Percentiles rank a stretch among this genome's conserved stretches.
Conservation (phyloP, 2,113 vertebrate genomes). For the Hippocampus mohnikei region DNA sequence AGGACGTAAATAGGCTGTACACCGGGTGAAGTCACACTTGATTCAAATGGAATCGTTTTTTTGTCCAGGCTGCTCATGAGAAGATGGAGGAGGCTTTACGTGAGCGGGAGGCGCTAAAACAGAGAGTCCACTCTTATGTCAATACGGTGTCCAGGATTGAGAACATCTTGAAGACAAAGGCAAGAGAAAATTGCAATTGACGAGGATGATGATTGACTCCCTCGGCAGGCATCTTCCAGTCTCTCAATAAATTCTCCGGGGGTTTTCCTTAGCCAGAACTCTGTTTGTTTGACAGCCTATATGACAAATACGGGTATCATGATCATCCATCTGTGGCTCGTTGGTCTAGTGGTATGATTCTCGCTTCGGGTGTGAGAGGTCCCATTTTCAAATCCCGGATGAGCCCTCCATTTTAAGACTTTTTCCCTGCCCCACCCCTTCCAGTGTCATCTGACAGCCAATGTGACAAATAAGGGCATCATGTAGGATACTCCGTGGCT, state of each 20-base stretch:
- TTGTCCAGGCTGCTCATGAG: conserved; percentile 64
- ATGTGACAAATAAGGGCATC: too few species aligned
- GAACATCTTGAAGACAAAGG: conserved; percentile 85
- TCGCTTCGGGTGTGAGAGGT: conserved; percentile 79
- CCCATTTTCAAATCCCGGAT: conserved; percentile 77
- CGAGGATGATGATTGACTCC: neutral
- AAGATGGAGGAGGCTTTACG: conserved; percentile 85
- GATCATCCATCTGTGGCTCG: conserved; percentile 39
- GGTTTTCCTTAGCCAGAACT: too few species aligned
- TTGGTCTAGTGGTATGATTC: conserved; percentile 78
- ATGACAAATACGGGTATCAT: too few species aligned
- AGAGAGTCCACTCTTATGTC: conserved; percentile 90
- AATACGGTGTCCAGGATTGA: conserved; percentile 89
- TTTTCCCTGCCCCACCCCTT: neutral
- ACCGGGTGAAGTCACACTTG: neutral
- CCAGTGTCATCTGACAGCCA: too few species aligned
- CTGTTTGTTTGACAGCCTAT: too few species aligned
- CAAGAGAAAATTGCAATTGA: conserved; percentile 24
- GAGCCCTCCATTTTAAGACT: conserved; percentile 47
- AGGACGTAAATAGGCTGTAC: conserved; percentile 54
- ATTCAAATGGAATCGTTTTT: neutral
- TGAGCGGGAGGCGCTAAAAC: conserved; percentile 91
- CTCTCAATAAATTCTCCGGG: too few species aligned
- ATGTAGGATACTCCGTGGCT: too few species aligned
- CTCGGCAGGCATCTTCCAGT: neutral